Evolutionary conservation across 2,888 invertebrate species (phyloP).

Genomic region (Tetropium fuscum): DNA sequence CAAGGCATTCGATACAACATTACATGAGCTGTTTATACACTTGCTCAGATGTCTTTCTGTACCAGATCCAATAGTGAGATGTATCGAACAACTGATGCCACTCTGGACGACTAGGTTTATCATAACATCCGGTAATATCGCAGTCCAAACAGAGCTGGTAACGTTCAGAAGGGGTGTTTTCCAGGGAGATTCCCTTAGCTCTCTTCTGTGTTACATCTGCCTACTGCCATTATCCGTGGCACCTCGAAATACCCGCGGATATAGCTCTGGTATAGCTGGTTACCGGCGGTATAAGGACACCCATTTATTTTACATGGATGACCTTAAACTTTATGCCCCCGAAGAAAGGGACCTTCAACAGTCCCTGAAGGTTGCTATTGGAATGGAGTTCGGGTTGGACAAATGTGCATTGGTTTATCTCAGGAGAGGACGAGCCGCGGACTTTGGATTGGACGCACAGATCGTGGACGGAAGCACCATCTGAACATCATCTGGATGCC

Average conservation of each 20-base stretch:
- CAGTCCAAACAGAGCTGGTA: background rate
- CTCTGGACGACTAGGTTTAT: background rate
- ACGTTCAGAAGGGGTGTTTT: background rate
- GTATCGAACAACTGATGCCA: background rate
- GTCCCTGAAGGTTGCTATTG: background rate
- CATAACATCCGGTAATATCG: background rate
- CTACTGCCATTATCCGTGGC: background rate
- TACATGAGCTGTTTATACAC: background rate
- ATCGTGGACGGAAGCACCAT: background rate
- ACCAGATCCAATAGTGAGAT: background rate
- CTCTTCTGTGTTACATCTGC: background rate
- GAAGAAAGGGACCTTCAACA: background rate
- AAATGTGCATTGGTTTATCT: background rate
- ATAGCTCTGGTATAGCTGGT: background rate
- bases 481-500: background rate
- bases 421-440: background rate
- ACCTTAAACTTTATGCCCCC: background rate
- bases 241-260: background rate
- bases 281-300: background rate
- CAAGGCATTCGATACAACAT: constrained; percentile 6
- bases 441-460: background rate
- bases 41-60: background rate
- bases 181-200: background rate
- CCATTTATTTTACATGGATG: constrained; percentile 1
- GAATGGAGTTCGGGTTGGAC: background rate